phyloP scores from a whole-genome alignment of 2,113 vertebrate species.

The Sciurus niger region DNA sequence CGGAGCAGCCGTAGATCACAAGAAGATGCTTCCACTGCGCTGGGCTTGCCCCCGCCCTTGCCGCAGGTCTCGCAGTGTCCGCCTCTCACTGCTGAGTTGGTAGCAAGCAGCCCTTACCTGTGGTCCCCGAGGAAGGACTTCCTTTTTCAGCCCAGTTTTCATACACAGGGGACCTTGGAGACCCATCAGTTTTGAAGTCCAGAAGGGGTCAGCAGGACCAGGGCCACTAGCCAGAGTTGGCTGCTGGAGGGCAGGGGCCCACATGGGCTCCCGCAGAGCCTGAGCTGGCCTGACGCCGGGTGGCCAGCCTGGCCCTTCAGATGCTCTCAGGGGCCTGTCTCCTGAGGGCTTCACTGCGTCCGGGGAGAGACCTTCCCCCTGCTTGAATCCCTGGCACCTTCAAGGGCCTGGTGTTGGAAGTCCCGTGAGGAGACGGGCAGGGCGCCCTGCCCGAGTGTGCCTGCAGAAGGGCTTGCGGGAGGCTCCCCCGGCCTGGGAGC shows the following conservation, averaged over 20 bases:
- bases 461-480: neutral
- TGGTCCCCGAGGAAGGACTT: neutral
- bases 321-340: neutral
- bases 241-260: neutral
- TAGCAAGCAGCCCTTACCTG: neutral
- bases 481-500: neutral
- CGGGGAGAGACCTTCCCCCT: conserved; percentile 31
- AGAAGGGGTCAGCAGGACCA: neutral
- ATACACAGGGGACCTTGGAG: neutral
- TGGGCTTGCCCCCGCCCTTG: neutral
- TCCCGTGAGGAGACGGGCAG: neutral
- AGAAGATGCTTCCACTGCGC: neutral
- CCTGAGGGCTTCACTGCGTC: neutral
- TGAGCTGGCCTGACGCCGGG: neutral
- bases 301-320: neutral
- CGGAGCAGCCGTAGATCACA: neutral
- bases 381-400: neutral
- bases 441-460: neutral
- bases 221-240: neutral
- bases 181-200: neutral
- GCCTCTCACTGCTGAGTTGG: fast-evolving
- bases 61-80: fast-evolving
- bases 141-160: neutral
- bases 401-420: neutral
- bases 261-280: neutral